Evolutionary conservation across 1,140 invertebrate genomes (phyloP).

Genomic region (Heliconius melpomene): DNA sequence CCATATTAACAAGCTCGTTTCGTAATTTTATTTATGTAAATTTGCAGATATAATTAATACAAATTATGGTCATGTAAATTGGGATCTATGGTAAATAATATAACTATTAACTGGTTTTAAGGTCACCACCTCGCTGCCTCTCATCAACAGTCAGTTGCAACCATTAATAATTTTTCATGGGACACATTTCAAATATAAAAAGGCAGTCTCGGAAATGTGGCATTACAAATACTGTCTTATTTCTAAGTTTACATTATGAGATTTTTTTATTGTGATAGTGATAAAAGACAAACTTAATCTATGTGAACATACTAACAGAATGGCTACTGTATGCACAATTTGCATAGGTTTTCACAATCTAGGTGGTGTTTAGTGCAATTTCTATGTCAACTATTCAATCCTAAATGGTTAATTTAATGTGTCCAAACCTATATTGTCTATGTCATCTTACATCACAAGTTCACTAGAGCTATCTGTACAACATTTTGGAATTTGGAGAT

Average conservation of each 20-base stretch:
- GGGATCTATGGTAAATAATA: conserved; percentile 77
- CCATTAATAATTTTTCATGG: conserved; percentile 70
- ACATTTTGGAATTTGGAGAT: conserved; percentile 62
- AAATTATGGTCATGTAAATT: conserved; percentile 80
- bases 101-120: conserved; percentile 69
- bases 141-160: conserved; percentile 54
- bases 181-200: conserved; percentile 76
- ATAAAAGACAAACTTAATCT: conserved; percentile 79
- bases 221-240: conserved; percentile 80
- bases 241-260: conserved; percentile 78
- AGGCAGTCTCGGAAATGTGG: conserved; percentile 81
- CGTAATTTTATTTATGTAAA: conserved; percentile 82
- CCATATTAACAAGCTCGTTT: conserved; percentile 75
- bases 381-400: conserved; percentile 74
- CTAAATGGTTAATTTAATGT: conserved; percentile 70
- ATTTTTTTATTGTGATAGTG: conserved; percentile 78
- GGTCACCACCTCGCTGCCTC: conserved; percentile 68
- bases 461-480: conserved; percentile 82
- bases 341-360: conserved; percentile 68
- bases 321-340: conserved; percentile 69
- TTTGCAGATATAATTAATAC: conserved; percentile 82
- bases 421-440: conserved; percentile 82
- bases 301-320: conserved; percentile 74
- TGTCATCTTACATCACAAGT: conserved; percentile 82
- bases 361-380: conserved; percentile 72